phyloP scores from a whole-genome alignment of 2,113 vertebrate genomes.

The Anolis carolinensis region DNA sequence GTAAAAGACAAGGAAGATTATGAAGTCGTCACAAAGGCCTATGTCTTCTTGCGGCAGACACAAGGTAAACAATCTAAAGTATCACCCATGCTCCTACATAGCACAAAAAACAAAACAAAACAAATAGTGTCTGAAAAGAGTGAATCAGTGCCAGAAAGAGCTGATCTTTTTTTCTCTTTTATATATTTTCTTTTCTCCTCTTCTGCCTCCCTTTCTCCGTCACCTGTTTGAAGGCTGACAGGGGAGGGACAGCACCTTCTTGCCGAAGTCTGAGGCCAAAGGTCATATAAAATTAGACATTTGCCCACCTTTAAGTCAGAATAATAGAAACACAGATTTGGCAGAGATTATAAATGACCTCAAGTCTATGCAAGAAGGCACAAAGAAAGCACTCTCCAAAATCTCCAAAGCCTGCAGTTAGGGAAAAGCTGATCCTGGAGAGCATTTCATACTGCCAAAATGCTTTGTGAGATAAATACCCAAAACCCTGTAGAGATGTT shows the following conservation, averaged over 20 bases:
- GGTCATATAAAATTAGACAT: not conserved
- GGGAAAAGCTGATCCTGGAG: not conserved
- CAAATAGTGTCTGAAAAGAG: constrained; percentile 1
- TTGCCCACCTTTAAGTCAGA: not conserved
- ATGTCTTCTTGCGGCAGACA: not conserved
- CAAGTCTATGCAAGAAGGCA: too few relatives aligned
- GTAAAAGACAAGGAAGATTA: too few relatives aligned
- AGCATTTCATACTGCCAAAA: not conserved
- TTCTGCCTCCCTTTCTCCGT: not conserved
- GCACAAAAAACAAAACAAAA: not conserved
- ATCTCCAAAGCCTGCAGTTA: not conserved
- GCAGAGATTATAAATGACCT: too few relatives aligned
- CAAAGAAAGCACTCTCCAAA: too few relatives aligned
- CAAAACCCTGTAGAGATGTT: not conserved
- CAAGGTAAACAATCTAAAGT: not conserved
- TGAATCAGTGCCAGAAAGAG: too few relatives aligned
- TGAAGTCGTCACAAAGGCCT: not conserved
- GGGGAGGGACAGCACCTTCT: not conserved
- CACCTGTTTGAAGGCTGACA: not conserved
- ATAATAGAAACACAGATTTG: not conserved
- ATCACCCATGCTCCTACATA: not conserved
- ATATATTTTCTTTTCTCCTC: not conserved
- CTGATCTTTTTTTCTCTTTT: not conserved
- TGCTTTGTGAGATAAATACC: not conserved
- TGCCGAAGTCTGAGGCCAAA: not conserved